Base-by-base conservation (phyloP, 2,888 invertebrate genomes). In the Lapara coniferarum region DNA sequence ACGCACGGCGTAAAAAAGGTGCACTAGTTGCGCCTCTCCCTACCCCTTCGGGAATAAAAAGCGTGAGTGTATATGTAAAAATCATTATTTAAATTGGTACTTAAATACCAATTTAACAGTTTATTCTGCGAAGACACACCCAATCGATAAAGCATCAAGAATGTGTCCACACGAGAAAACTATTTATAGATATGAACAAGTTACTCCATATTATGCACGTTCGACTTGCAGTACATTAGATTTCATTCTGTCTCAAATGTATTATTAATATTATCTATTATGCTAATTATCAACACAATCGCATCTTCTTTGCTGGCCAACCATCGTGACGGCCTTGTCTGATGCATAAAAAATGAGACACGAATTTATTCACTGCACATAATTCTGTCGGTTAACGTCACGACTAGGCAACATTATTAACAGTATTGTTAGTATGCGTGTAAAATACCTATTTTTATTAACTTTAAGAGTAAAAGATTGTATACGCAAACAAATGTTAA, bases 161-260 rank as follows among this genome's bases (percentile, higher is more conserved):
- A 46, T 59, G 46, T 59, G 16, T 59, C 59, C 59, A 44, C 6
- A 16, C 44, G 16, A 10, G 46, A 12, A 12, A 10, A 46, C 59
- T 59, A 59, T 59, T 59, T 46, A 46, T 59, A 59, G 59, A 59
- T 46, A 44, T 44, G 59, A 59, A 59, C 44, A 46, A 53, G 8
- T n/a, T 1, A 10, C 53, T 16, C n/a, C n/a, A 53, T 46, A n/a
- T 16, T 44, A 59, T 44, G 46, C 46, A 59, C 12, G 59, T 59
- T 46, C 59, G 44, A 46, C 4, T 13, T 58, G 57, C 16, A n/a
- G 44, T 14, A 30, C 59, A 46, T 10, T 57, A 30, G 16, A n/a
- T 12, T 56, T 19, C 56, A 19, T 37, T 37, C 37, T 37, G 0
- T 59, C 16, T 44, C n/a, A 59, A 59, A 16, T 16, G 46, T 12